Evolutionary conservation across 2,888 invertebrate genomes (phyloP).

Genomic region (Polyommatus icarus): DNA sequence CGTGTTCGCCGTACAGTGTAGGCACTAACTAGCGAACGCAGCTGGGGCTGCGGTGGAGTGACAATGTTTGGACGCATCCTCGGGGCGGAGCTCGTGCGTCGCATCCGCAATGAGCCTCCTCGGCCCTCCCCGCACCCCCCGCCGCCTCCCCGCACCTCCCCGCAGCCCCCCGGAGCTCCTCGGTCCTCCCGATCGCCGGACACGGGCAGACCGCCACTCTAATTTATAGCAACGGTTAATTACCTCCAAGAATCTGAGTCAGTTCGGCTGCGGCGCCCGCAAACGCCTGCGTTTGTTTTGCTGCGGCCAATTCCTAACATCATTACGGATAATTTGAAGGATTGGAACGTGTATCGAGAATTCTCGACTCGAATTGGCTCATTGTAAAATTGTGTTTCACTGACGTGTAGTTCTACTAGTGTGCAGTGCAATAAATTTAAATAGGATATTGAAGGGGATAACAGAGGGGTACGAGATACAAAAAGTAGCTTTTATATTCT

Average conservation of each 20-base stretch:
- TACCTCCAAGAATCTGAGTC: conserved; percentile 70
- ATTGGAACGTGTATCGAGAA: not conserved
- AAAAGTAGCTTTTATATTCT: not conserved
- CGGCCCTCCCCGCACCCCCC: not conserved
- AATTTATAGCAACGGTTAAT: conserved; percentile 74
- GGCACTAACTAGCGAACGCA: conserved; percentile 69
- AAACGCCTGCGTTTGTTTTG: conserved; percentile 32
- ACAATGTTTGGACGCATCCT: conserved; percentile 71
- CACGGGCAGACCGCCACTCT: conserved; percentile 48
- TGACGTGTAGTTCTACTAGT: not conserved
- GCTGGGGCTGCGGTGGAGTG: conserved; percentile 68
- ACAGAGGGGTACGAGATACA: not conserved
- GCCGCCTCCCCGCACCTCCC: not conserved
- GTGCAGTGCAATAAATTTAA: conserved; percentile 7
- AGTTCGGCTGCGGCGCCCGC: conserved; percentile 47
- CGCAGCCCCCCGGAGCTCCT: not conserved
- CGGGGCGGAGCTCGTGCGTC: conserved; percentile 49
- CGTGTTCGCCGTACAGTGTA: conserved; percentile 50
- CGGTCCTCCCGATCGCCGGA: conserved; percentile 35
- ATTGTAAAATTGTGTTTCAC: not conserved
- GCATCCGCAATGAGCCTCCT: conserved; percentile 63
- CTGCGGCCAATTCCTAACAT: conserved; percentile 9
- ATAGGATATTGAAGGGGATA: conserved; percentile 5
- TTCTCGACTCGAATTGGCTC: not conserved
- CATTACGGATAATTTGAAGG: conserved; percentile 32